These are phyloP conservation scores for Drosophila borborema DNA, from an alignment of 2,888 invertebrate species.

Conservation along the genomic window DNA sequence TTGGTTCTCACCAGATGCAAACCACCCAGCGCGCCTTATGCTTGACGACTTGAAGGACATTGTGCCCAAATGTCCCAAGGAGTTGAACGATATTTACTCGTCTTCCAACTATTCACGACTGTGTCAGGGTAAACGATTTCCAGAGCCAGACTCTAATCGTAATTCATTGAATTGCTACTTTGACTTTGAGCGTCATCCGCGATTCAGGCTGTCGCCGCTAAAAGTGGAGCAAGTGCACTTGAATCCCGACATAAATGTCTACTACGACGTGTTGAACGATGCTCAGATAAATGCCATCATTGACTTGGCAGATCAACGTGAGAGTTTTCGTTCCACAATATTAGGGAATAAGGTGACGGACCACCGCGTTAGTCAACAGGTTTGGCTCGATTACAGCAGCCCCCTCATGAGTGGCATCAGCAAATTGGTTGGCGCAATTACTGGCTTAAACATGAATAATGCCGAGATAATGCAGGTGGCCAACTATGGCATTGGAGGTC, in stretches of 20 bases:
- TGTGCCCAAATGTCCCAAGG: background rate
- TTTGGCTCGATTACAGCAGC: conserved; percentile 57
- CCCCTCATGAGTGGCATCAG: conserved; percentile 42
- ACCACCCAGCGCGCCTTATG: conserved; percentile 34
- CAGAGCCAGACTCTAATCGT: conserved; percentile 6
- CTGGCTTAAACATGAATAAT: conserved; percentile 92
- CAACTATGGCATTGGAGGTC: conserved; percentile 99
- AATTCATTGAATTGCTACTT: conserved; percentile 48
- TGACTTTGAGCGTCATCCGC: conserved; percentile 86
- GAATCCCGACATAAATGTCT: conserved; percentile 92
- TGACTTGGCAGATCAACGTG: conserved; percentile 1
- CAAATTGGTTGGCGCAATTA: conserved; percentile 88
- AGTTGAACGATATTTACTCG: rapidly evolving
- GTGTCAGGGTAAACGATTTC: conserved; percentile 61
- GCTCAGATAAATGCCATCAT: conserved; percentile 89
- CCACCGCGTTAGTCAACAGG: conserved; percentile 70
- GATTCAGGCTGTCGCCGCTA: conserved; percentile 90
- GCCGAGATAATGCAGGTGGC: conserved; percentile 98
- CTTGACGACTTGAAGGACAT: conserved; percentile 37
- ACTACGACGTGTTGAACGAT: conserved; percentile 93
- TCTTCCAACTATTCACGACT: conserved; percentile 51
- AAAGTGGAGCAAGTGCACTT: conserved; percentile 91
- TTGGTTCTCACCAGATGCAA: conserved; percentile 27
- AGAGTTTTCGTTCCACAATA: conserved; percentile 53
- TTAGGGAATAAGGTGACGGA: conserved; percentile 24